Base-by-base conservation (phyloP, 2,113 vertebrate genomes). In the Sciurus niger region DNA sequence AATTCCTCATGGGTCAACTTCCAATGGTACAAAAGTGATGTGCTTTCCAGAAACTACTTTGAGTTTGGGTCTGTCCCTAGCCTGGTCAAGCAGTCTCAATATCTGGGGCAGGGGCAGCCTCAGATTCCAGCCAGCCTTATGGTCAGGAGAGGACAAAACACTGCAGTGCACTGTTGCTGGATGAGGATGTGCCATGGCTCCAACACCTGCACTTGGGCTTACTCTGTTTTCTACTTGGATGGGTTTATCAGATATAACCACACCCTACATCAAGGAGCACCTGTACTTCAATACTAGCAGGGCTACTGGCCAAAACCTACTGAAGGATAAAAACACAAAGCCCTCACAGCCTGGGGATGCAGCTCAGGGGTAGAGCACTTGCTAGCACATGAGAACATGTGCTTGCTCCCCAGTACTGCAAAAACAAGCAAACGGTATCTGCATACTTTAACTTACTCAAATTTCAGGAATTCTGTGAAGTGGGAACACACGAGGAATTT, bases 391-490 rank as follows among this genome's bases (percentile, higher is more conserved):
- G 24, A 58, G 55, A 24, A 3, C 8, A 8, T 63, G 24, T 58
- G 24, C 60, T 63, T 2, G 2, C 22, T 63, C 22, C 20, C 58
- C 8, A 24, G 58, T 60, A 25, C 58, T 25, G 24, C 58, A 60
- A 25, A 25, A 25, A 60, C 24, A 25, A 53, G 14, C 16, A 53
- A 53, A 48, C 6, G 46, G 5, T 6, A 20, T 6, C 55, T 20
- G 6, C 18, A 18, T 20, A 18, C 55, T 55, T 17, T n/a, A 11
- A 12, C 16, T 16, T 20, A 20, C 28, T 28, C 34, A 32, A 60
- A 2, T 51, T 53, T 18, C 2, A 9, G n/a, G 58, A 32, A 17
- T 11, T 2, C n/a, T 1, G 3, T 1, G 51, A 43, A 2, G 84
- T 22, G 22, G 20, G 43, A 0, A 48, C 6, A 17, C 1, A 17